A percentile compares a stretch with the other conserved stretches of the same genome.
phyloP scores from a whole-genome alignment of 2,888 invertebrate genomes.

The Coenonympha arcania region DNA sequence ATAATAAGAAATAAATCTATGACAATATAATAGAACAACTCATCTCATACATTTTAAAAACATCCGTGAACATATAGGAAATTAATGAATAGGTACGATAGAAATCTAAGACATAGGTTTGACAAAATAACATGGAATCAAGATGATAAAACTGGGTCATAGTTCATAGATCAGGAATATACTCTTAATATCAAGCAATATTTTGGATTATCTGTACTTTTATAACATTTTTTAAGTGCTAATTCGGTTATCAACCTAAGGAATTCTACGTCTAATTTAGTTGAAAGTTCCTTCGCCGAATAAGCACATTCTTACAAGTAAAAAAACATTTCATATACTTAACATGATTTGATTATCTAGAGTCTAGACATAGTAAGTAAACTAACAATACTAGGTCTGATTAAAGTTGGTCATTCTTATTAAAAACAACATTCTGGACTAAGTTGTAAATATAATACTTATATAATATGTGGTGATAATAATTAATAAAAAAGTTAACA shows the following conservation, averaged over 20 bases:
- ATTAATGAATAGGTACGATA: not conserved
- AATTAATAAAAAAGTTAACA: too few relatives aligned
- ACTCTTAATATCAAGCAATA: not conserved
- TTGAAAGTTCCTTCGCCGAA: not conserved
- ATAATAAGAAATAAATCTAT: constrained; percentile 27
- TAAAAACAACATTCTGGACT: too few relatives aligned
- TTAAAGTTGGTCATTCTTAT: too few relatives aligned
- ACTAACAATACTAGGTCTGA: too few relatives aligned
- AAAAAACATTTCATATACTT: not conserved
- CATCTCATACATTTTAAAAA: not conserved
- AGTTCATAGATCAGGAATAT: not conserved
- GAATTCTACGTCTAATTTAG: not conserved
- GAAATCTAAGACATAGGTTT: too few relatives aligned
- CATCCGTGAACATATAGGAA: not conserved
- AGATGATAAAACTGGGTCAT: too few relatives aligned
- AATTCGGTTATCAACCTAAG: not conserved
- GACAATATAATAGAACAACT: constrained; percentile 12
- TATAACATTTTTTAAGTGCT: not conserved
- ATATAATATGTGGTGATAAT: too few relatives aligned
- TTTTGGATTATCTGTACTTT: not conserved
- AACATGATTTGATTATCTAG: too few relatives aligned
- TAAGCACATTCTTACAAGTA: not conserved
- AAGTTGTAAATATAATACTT: too few relatives aligned
- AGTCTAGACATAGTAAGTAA: too few relatives aligned
- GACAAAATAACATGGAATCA: too few relatives aligned